Base-by-base conservation (phyloP, 2,113 vertebrate genomes). In the Callaeas wilsoni region DNA sequence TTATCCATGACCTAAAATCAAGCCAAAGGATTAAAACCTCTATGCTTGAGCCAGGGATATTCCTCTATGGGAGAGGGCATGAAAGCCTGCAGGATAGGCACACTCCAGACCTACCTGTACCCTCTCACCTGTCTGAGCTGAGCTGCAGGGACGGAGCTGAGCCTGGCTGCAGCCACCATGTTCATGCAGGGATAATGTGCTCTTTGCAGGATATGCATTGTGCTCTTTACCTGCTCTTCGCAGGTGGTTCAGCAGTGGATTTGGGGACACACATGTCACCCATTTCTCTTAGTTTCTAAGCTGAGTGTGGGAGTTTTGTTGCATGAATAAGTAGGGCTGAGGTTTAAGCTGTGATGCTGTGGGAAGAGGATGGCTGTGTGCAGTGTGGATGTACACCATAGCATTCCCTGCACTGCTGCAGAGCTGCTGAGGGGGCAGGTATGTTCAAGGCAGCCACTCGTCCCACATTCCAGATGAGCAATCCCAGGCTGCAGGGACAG, bases 181-280 rank as follows among this genome's bases (percentile, higher is more conserved):
- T 29, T 55, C 1, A 0, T 13, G 4, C 20, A 59, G 78, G n/a
- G 42, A 13, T 37, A 26, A 12, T 0, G 3, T 53, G 39, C 56
- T 53, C 46, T 14, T 18, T n/a, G 47, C 80, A 78, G 81, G 77
- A 17, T 37, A 6, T 5, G 22, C 15, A 29, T 15, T 74, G 49
- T 47, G 60, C n/a, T 64, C 18, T 74, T 55, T 65, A 41, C 69
- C 69, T 65, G 39, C 60, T 67, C 42, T 15, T 19, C 4, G 14
- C 69, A 64, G 50, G n/a, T 12, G 2, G 16, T n/a, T 65, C 7
- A 7, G 76, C 30, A 25, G 73, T 67, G 42, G 55, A 37, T 78
- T 4, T 4, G 10, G 55, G 78, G 75, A 56, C 67, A 52, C 59
- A 13, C 44, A 16, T 4, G 0, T 80, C 55, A n/a, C 42, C 50